Evolutionary conservation across 2,888 invertebrate species (phyloP).

Genomic region (Drosophila vallismaia): DNA sequence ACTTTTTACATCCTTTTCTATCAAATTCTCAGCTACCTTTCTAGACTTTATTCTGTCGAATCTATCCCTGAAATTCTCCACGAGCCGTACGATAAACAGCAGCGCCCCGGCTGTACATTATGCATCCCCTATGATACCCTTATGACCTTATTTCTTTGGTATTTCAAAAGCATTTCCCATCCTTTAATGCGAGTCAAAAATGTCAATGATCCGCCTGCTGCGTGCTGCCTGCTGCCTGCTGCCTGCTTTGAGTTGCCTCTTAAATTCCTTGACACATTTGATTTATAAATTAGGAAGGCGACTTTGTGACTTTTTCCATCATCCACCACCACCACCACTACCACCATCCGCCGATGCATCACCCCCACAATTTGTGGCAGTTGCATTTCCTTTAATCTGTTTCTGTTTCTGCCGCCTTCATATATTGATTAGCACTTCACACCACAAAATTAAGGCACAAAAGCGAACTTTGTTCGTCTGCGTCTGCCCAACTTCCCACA

Average conservation of each 20-base stretch:
- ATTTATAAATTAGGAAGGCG: slow-evolving; percentile 32
- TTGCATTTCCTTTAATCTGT: slow-evolving; percentile 20
- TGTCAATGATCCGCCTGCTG: slow-evolving; percentile 22
- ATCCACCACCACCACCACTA: not conserved
- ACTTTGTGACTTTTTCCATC: slow-evolving; percentile 22
- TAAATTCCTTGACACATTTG: slow-evolving; percentile 24
- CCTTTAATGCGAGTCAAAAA: not conserved
- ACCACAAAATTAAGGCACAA: slow-evolving; percentile 43
- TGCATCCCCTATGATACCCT: too few relatives aligned
- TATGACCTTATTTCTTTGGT: too few relatives aligned
- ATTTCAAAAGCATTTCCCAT: not conserved
- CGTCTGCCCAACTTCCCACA: slow-evolving; percentile 21
- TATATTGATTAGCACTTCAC: slow-evolving; percentile 49
- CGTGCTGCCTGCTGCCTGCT: too few relatives aligned
- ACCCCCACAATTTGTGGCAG: not conserved
- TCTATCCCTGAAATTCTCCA: too few relatives aligned
- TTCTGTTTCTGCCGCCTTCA: not conserved
- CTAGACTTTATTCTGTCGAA: too few relatives aligned
- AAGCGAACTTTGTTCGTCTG: slow-evolving; percentile 19
- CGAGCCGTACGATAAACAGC: too few relatives aligned
- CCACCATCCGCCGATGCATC: not conserved
- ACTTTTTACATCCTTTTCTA: too few relatives aligned
- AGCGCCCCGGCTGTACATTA: too few relatives aligned
- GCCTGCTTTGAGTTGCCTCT: not conserved
- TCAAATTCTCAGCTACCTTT: too few relatives aligned